Evolutionary conservation across 2,888 invertebrate species (phyloP).

Genomic region (Sipha maydis): DNA sequence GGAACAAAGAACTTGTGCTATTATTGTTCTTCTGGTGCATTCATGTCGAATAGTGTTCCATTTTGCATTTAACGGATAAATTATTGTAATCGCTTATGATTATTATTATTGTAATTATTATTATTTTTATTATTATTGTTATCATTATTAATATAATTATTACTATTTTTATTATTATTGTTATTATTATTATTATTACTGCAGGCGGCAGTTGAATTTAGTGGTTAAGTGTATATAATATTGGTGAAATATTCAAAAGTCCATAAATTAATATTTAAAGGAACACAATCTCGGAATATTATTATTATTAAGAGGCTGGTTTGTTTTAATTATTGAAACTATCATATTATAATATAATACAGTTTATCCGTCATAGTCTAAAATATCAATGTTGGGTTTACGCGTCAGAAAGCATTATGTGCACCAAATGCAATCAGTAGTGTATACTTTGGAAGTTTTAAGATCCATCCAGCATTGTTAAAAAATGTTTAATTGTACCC

Average conservation of each 20-base stretch:
- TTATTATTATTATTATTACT: no score
- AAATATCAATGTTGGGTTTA: neutral
- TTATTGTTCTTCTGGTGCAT: slow-evolving; percentile 35
- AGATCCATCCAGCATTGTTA: no score
- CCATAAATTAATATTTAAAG: slow-evolving; percentile 31
- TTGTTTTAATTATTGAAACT: neutral
- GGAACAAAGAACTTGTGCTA: slow-evolving; percentile 45
- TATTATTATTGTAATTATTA: neutral
- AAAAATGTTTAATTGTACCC: no score
- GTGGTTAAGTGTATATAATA: slow-evolving; percentile 19
- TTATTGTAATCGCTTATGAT: slow-evolving; percentile 26
- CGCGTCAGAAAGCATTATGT: neutral
- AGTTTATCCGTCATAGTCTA: neutral
- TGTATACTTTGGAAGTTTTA: no score
- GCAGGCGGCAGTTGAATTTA: neutral
- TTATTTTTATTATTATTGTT: no score
- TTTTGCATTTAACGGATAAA: slow-evolving; percentile 38
- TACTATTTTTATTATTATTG: slow-evolving; percentile 10
- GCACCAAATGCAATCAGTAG: no score
- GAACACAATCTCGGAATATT: neutral
- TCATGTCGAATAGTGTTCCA: slow-evolving; percentile 24
- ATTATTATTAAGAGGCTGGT: neutral
- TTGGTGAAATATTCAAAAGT: slow-evolving; percentile 3
- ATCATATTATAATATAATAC: neutral
- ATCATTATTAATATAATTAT: no score